A percentile compares a stretch with the other conserved stretches of the same genome.
phyloP scores from a whole-genome alignment of 2,113 vertebrate genomes.

The Sterrhoptilus dennistouni region DNA sequence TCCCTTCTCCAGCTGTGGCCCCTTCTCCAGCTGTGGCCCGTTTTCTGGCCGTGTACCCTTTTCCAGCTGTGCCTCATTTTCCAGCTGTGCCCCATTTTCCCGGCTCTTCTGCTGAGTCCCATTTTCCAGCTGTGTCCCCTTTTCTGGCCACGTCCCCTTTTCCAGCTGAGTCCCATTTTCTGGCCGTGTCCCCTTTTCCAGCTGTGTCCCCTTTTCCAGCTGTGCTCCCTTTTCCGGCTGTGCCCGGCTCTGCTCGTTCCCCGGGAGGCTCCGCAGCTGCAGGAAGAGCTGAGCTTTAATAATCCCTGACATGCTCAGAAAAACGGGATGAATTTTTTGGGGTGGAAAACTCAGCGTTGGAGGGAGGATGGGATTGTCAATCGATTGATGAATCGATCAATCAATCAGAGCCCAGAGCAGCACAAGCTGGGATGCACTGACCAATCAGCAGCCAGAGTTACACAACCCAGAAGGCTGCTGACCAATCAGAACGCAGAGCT shows the following conservation, averaged over 20 bases:
- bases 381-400: not conserved
- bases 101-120: not conserved
- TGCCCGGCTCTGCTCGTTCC: not conserved
- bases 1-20: fast-evolving
- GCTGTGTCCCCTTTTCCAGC: not conserved
- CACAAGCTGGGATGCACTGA: no score
- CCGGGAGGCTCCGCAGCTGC: constrained; percentile 76
- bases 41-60: fast-evolving
- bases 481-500: not conserved
- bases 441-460: not conserved
- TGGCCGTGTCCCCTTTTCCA: not conserved
- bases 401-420: not conserved
- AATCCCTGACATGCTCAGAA: not conserved
- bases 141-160: not conserved
- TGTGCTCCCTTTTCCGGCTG: not conserved
- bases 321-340: fast-evolving
- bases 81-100: not conserved
- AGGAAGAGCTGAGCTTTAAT: not conserved
- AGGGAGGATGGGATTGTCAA: no score
- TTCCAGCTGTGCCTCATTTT: fast-evolving
- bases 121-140: not conserved
- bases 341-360: fast-evolving
- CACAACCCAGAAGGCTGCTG: not conserved
- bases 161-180: constrained; percentile 46
- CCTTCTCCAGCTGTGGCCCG: no score